Conservation (phyloP, 2,888 invertebrate genomes). For the Lasius platythorax region DNA sequence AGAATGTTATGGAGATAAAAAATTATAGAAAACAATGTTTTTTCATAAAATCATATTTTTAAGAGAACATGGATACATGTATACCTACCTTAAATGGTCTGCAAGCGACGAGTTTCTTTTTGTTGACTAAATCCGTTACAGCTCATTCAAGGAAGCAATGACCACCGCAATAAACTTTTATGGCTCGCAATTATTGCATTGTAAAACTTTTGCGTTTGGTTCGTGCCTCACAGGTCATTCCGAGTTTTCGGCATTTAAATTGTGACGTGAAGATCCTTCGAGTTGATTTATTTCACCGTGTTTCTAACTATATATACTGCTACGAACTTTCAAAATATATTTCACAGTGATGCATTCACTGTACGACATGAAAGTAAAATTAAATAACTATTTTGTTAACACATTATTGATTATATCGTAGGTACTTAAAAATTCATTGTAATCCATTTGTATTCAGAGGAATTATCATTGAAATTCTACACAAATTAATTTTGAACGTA, state of each 20-base stretch:
- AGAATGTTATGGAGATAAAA: background rate
- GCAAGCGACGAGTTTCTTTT: conserved; percentile 58
- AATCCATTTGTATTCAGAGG: background rate
- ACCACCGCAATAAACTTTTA: conserved; percentile 83
- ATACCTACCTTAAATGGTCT: background rate
- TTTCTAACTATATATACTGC: background rate
- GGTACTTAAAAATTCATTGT: background rate
- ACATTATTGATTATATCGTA: background rate
- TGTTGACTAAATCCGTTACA: conserved; percentile 83
- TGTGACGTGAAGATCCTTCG: conserved; percentile 40
- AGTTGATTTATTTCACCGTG: conserved; percentile 68
- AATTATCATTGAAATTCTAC: conserved; percentile 17
- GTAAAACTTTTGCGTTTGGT: conserved; percentile 80
- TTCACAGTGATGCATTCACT: background rate
- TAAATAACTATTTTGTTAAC: background rate
- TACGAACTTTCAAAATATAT: background rate
- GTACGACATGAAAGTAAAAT: conserved; percentile 26
- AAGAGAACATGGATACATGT: background rate
- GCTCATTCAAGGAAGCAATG: conserved; percentile 78
- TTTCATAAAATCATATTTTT: background rate
- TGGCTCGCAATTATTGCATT: conserved; percentile 79
- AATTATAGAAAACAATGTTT: background rate
- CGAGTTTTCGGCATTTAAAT: conserved; percentile 11
- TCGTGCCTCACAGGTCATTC: conserved; percentile 2
- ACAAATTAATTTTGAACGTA: conserved; percentile 5